Conservation (phyloP, 1,140 invertebrate genomes). For the Microplitis mediator region DNA sequence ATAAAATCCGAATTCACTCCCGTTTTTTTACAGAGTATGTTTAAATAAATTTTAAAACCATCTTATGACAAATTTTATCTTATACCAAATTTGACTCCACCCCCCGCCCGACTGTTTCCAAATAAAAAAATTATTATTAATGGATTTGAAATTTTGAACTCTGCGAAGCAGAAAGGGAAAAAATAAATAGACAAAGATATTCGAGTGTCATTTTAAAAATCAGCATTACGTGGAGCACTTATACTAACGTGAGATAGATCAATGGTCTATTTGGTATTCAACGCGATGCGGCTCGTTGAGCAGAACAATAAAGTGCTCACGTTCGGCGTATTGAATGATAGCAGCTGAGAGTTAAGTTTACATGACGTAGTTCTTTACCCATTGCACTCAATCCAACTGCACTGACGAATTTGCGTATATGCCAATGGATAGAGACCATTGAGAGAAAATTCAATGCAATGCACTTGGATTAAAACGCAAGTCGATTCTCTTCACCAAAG, state of each 20-base stretch:
- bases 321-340: not conserved
- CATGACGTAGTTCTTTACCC: not conserved
- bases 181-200: not conserved
- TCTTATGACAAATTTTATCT: too few relatives aligned
- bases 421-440: not conserved
- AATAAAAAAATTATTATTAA: too few relatives aligned
- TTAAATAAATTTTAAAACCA: too few relatives aligned
- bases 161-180: too few relatives aligned
- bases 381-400: not conserved
- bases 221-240: not conserved
- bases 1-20: too few relatives aligned
- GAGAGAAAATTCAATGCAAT: not conserved
- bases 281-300: not conserved
- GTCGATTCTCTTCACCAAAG: not conserved
- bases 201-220: not conserved
- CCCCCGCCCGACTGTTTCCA: too few relatives aligned
- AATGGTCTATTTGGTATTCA: slow-evolving; percentile 3
- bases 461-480: not conserved
- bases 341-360: not conserved
- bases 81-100: too few relatives aligned
- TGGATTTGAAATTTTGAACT: too few relatives aligned
- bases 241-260: not conserved
- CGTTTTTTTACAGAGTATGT: too few relatives aligned
- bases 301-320: slow-evolving; percentile 12
- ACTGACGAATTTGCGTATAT: not conserved